These are phyloP conservation scores for Argyresthia goedartella DNA, from an alignment of 2,888 invertebrate species.

Conservation along the genomic window DNA sequence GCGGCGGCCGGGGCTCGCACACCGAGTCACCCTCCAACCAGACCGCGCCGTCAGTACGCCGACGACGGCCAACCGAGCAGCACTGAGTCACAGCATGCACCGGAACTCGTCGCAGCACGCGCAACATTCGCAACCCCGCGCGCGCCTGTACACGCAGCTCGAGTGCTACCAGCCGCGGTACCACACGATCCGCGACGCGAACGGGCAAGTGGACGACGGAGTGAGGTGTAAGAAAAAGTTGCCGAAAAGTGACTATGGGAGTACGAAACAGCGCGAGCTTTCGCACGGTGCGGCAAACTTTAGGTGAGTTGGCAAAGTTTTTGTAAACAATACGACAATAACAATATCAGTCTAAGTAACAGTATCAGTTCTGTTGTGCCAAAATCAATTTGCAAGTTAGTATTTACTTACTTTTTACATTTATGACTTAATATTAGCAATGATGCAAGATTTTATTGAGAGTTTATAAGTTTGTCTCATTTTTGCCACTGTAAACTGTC, in stretches of 20 bases:
- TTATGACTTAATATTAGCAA: too few relatives aligned
- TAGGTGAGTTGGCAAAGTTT: background rate
- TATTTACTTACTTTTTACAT: too few relatives aligned
- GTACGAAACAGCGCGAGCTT: background rate
- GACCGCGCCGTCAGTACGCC: constrained; percentile 25
- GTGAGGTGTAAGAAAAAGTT: constrained; percentile 43
- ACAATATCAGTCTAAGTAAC: too few relatives aligned
- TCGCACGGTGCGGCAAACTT: constrained; percentile 1
- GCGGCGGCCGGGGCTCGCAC: constrained; percentile 3
- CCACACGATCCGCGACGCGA: constrained; percentile 60
- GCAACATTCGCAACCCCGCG: constrained; percentile 30
- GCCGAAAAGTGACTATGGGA: constrained; percentile 23
- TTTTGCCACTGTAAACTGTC: too few relatives aligned
- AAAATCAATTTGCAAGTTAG: too few relatives aligned
- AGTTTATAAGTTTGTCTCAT: too few relatives aligned
- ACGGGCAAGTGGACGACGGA: constrained; percentile 34
- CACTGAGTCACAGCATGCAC: too few relatives aligned
- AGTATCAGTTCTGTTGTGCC: too few relatives aligned
- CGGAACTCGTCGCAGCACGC: background rate
- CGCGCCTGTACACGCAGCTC: constrained; percentile 52
- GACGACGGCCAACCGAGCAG: background rate
- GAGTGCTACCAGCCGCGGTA: constrained; percentile 66
- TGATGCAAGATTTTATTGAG: too few relatives aligned
- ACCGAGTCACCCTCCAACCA: constrained; percentile 29
- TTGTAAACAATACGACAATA: background rate